Base-by-base conservation (phyloP, 1,140 invertebrate species). In the Pteromalus puparum region DNA sequence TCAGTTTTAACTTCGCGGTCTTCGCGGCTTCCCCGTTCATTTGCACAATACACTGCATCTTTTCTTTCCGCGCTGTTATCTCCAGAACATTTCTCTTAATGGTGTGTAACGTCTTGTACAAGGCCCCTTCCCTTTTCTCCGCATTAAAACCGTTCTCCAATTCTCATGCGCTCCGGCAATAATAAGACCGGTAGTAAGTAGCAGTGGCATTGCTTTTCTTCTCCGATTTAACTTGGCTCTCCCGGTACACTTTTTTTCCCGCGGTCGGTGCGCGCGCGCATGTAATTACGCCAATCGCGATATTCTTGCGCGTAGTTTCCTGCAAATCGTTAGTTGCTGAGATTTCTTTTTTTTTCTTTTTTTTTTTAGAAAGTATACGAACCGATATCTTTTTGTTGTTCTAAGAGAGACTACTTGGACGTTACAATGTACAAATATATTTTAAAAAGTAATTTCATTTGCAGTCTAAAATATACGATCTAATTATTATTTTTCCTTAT, bases 21-120 rank as follows among this genome's bases (percentile, higher is more conserved):
- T 61, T n/a, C 75, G 15, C 28, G 67, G 12, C 18, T 70, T 28
- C 4, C 15, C 9, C 12, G 13, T 48, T 80, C 65, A 61, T 81
- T 81, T 81, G 42, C 70, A 30, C 42, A 24, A 48, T n/a, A 34
- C 18, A 24, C 24, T 73, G 68, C 34, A 73, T 34, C 46, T 81
- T n/a, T n/a, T 38, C 26, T 53, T 81, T 81, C 68, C 42, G 46
- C 10, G 46, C 79, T 61, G 46, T 81, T 81, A 53, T 81, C 46
- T 18, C 2, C 48, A 34, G 79, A 26, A 73, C 53, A 73, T 70
- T 80, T 75, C 74, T 65, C 72, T 65, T 65, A 74, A 75, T 30
- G 48, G 81, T 53, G 28, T n/a, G n/a, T 65, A 82, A 61, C 48
- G 21, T 61, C 53, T 61, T 61, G 38, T n/a, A 42, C 18, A 18